Base-by-base conservation (phyloP, 2,888 invertebrate genomes). In the Spatulosminthurus flaviceps region DNA sequence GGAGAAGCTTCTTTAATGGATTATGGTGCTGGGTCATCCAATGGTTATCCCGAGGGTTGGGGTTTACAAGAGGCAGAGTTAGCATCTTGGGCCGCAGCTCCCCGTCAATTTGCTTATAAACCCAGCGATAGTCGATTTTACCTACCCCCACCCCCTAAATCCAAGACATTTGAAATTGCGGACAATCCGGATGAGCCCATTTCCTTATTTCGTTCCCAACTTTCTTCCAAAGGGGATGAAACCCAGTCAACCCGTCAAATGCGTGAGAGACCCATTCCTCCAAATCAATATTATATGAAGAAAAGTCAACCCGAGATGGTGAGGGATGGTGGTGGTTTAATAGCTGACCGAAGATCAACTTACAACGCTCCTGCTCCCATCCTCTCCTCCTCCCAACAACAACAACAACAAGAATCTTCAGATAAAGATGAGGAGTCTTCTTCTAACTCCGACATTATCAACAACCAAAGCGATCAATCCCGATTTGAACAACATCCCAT, bases 101-200 rank as follows among this genome's bases (percentile, higher is more conserved):
- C 83, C 1, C 73, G 81, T 4, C 81, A 84, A 61, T 85, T 85
- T 81, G 84, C 81, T 19, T 85, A 85, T 69, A 82, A 78, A 78
- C 84, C 84, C 0, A 73, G 76, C 21, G 84, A 85, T 71, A 66
- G 79, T n/a, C 73, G 84, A 69, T 85, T 84, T 76, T 84, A 81
- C 74, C 26, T 84, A 11, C 80, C 82, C 0, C 79, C 75, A 16
- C 21, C 26, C 28, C 9, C 66, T 64, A 26, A 24, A 13, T 24
- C 26, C 24, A 26, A 64, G 64, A 26, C 22, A 11, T 11, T 22
- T n/a, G 64, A 64, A 7, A 22, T 64, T 64, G 11, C 64, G 24
- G 64, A 64, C 7, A 64, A 19, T 19, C 51, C 5, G 16, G n/a
- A 21, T n/a, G 64, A 64, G 2, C 24, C 64, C 13, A 64, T 64